These are phyloP conservation scores for Macquaria australasica DNA, from an alignment of 2,113 vertebrate genomes.

Conservation along the genomic window DNA sequence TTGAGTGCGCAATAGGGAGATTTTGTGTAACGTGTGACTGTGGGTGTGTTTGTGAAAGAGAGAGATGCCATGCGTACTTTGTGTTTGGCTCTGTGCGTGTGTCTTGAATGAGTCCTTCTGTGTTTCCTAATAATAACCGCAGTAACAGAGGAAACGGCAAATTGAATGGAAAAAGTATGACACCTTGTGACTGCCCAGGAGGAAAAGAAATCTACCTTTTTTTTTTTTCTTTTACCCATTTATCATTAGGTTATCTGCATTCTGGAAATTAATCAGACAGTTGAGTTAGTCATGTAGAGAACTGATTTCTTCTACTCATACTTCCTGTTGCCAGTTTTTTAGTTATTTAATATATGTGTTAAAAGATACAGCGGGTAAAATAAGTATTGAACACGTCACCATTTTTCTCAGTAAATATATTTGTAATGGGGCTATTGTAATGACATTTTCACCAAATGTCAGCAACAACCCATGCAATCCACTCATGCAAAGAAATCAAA, in stretches of 20 bases:
- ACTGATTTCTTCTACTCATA: background rate
- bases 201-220: background rate
- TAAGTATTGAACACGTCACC: too few relatives aligned
- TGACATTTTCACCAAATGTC: too few relatives aligned
- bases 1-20: background rate
- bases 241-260: background rate
- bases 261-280: background rate
- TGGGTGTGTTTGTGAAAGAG: background rate
- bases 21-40: background rate
- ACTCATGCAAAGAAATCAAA: too few relatives aligned
- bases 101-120: constrained; percentile 49
- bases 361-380: too few relatives aligned
- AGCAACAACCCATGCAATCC: too few relatives aligned
- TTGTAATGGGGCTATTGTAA: too few relatives aligned
- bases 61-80: constrained; percentile 11
- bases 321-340: background rate
- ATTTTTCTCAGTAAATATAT: too few relatives aligned
- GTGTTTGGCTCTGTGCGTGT: constrained; percentile 24
- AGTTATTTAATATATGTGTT: background rate
- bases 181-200: constrained; percentile 33
- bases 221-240: background rate
- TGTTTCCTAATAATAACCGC: constrained; percentile 31
- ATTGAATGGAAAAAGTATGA: constrained; percentile 36
- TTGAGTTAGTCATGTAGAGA: background rate
- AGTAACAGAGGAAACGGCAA: constrained; percentile 11